Percentiles rank a stretch among this genome's conserved stretches.
phyloP scores from a whole-genome alignment of 1,140 invertebrate genomes.

The Temnothorax nylanderi region DNA sequence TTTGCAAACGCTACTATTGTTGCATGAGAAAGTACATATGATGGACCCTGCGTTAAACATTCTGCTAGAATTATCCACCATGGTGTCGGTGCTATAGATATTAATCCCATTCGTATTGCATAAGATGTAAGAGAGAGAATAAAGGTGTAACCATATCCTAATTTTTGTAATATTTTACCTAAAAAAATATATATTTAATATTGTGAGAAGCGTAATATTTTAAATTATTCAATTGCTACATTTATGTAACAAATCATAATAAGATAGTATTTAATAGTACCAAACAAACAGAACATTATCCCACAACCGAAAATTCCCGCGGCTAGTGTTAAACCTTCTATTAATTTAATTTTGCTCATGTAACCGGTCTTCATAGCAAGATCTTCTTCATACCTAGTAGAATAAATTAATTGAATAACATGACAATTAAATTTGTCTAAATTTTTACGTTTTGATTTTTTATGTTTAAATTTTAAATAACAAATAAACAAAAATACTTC shows the following conservation, averaged over 20 bases:
- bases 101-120: conserved; percentile 88
- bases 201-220: neutral
- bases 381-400: conserved; percentile 89
- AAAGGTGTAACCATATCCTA: conserved; percentile 90
- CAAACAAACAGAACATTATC: conserved; percentile 88
- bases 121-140: conserved; percentile 91
- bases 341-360: conserved; percentile 82
- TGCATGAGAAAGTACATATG: conserved; percentile 92
- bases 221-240: neutral
- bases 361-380: conserved; percentile 87
- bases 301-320: conserved; percentile 91
- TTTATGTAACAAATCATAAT: neutral
- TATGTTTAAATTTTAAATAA: neutral
- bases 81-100: conserved; percentile 89
- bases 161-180: conserved; percentile 88
- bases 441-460: neutral
- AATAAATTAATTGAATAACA: neutral
- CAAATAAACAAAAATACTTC: neutral
- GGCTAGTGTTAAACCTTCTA: conserved; percentile 88
- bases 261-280: conserved; percentile 56
- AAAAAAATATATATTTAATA: conserved; percentile 66
- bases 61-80: conserved; percentile 91
- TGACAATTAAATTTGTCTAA: neutral
- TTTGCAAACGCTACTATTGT: conserved; percentile 92
- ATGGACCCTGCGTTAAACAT: conserved; percentile 91